Evolutionary conservation across 2,888 invertebrate species (phyloP).

Genomic region (Ormyrus nitidulus): DNA sequence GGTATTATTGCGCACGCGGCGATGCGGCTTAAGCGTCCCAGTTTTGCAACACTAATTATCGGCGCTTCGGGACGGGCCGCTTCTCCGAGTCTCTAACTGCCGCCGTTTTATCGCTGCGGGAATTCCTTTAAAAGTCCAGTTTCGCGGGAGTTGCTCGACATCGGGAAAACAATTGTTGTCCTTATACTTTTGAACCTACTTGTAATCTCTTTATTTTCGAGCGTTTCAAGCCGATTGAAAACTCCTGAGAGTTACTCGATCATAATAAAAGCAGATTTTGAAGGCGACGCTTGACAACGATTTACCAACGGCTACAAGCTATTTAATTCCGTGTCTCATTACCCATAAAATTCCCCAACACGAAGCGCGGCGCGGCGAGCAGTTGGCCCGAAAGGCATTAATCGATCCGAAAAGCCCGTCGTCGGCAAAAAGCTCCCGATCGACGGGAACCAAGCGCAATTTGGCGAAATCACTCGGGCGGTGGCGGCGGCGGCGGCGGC

Average conservation of each 20-base stretch:
- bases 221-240: no score
- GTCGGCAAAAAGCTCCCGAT: neutral
- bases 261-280: no score
- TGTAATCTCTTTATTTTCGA: no score
- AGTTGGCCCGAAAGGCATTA: no score
- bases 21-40: conserved; percentile 30
- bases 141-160: neutral
- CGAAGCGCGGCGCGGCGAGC: no score
- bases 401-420: neutral
- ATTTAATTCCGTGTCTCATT: no score
- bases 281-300: no score
- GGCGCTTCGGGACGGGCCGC: conserved; percentile 16
- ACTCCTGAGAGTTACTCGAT: no score
- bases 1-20: conserved; percentile 33
- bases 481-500: neutral
- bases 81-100: neutral
- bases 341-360: no score
- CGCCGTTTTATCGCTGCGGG: neutral
- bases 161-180: neutral
- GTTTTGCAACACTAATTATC: conserved; percentile 52
- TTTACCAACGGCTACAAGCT: no score
- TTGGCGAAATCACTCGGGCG: conserved; percentile 17
- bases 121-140: conserved; percentile 20
- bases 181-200: no score
- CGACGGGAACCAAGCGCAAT: conserved; percentile 9